Base-by-base conservation (phyloP, 2,888 invertebrate genomes). In the Euproctis similis region DNA sequence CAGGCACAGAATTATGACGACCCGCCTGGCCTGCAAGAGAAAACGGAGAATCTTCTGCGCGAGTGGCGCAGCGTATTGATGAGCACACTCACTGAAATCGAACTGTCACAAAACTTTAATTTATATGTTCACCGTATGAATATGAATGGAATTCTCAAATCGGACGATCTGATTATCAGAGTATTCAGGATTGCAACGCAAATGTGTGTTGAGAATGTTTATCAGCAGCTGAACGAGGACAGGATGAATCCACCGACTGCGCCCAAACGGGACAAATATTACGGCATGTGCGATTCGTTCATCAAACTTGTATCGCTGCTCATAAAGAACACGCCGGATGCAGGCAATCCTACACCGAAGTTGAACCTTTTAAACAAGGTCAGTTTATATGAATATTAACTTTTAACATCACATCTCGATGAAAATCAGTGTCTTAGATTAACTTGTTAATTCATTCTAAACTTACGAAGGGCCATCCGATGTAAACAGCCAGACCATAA, bases 141-240 rank as follows among this genome's bases (percentile, higher is more conserved):
- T 69, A 89, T 94, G 71, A 56, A 76, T 23, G 81, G 99, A 3
- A 96, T 99, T 36, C 85, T 98, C 28, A 98, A 98, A 73, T 97
- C 97, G 0, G 99, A 99, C 64, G 98, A 99, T 62, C 87, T 97
- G 59, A 97, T 99, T 39, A 96, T 97, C 0, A 86, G 98, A 33
- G 99, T 99, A 86, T 98, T 99, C 87, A 90, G 98, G 22, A 89
- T 98, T 37, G 96, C 97, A 31, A 96, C 97, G 0, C 97, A 98
- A 71, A 92, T 97, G 87, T 98, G 98, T 72, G 94, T 98, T 2
- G 97, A 98, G 68, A 89, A 95, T 33, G 96, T 97, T 18, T 97
- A 97, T 68, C 89, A 96, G 34, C 89, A 90, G 28, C 76, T 96
- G 6, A 87, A 87, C 4, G 96, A 96, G 45, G 91, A 92, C 18